A percentile compares a stretch with the other conserved stretches of the same genome.
These are phyloP conservation scores for Rhamnusium bicolor DNA, from an alignment of 2,888 invertebrate genomes.

Conservation along the genomic window DNA sequence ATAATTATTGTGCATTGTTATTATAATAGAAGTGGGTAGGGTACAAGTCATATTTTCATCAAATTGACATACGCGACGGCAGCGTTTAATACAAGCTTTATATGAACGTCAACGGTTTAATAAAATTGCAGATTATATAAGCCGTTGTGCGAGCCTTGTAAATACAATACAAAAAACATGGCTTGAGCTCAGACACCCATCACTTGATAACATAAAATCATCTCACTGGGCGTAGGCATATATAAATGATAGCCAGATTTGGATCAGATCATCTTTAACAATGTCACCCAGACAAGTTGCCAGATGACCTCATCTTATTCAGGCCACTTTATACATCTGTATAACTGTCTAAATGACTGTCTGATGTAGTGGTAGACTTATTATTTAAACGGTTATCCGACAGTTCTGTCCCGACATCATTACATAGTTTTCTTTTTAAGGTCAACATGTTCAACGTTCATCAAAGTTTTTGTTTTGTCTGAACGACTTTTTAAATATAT, in stretches of 20 bases:
- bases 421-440: constrained; percentile 20
- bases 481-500: constrained; percentile 4
- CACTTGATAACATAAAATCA: constrained; percentile 35
- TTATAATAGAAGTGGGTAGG: constrained; percentile 6
- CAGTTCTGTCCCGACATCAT: constrained; percentile 13
- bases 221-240: constrained; percentile 38
- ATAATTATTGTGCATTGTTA: constrained; percentile 1
- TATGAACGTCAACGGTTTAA: constrained; percentile 26
- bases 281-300: constrained; percentile 33
- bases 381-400: constrained; percentile 9
- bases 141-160: constrained; percentile 17
- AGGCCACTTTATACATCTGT: constrained; percentile 29
- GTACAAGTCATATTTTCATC: constrained; percentile 1
- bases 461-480: constrained; percentile 38
- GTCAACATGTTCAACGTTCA: constrained; percentile 20
- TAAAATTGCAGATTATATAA: constrained; percentile 34
- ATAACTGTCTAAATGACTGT: constrained; percentile 18
- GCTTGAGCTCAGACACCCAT: constrained; percentile 15
- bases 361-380: constrained; percentile 30
- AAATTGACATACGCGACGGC: not conserved
- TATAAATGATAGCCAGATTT: constrained; percentile 33
- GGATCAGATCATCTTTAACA: constrained; percentile 38
- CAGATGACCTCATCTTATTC: constrained; percentile 7
- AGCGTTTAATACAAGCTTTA: constrained; percentile 2
- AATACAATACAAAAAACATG: constrained; percentile 17